Evolutionary conservation across 2,113 vertebrate genomes (phyloP).

Genomic region (Brachirus orientalis): DNA sequence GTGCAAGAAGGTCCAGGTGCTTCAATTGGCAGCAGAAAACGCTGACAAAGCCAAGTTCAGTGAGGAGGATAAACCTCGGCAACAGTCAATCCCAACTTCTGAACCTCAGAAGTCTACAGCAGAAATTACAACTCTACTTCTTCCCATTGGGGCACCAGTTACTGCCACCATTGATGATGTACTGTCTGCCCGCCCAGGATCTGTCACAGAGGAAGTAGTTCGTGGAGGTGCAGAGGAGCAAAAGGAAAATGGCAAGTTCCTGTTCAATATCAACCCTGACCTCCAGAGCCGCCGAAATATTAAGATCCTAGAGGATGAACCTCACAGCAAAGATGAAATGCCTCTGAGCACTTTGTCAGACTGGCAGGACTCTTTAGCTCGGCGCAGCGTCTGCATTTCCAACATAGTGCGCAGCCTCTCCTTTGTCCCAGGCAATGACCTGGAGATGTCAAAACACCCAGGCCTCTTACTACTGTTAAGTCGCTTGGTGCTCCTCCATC

Average conservation of each 20-base stretch:
- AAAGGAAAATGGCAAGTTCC: constrained; percentile 88
- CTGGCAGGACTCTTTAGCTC: constrained; percentile 96
- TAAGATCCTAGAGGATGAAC: constrained; percentile 96
- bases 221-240: constrained; percentile 76
- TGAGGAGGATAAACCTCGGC: constrained; percentile 50
- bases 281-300: constrained; percentile 87
- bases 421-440: constrained; percentile 95
- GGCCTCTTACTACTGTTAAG: constrained; percentile 95
- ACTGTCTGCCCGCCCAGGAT: constrained; percentile 86
- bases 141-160: constrained; percentile 70
- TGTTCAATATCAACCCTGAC: constrained; percentile 87
- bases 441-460: constrained; percentile 97
- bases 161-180: constrained; percentile 92
- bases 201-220: constrained; percentile 85
- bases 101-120: constrained; percentile 39
- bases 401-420: constrained; percentile 98
- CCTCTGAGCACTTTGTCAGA: constrained; percentile 93
- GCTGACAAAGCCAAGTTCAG: constrained; percentile 69
- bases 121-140: constrained; percentile 31
- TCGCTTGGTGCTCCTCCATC: constrained; percentile 94
- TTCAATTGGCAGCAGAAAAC: constrained; percentile 73
- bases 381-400: constrained; percentile 94
- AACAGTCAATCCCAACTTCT: constrained; percentile 45
- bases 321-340: constrained; percentile 97
- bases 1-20: constrained; percentile 78